A percentile compares a stretch with the other conserved stretches of the same genome.
phyloP scores from a whole-genome alignment of 37 sponge, comb jelly and placozoan species.

The Chondrosia reniformis region DNA sequence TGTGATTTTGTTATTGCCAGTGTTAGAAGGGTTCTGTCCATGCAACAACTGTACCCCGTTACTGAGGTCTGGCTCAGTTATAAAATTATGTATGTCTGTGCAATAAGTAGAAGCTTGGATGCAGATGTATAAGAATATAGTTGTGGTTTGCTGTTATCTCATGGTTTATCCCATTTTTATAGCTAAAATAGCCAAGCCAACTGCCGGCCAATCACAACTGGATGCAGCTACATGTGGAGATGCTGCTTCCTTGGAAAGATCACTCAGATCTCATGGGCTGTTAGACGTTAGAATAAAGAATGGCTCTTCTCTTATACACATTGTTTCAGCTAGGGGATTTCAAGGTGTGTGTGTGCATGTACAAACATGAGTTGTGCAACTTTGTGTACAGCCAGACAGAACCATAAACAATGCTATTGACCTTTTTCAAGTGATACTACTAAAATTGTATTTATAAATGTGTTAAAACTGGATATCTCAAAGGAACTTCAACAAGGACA shows the following conservation, averaged over 20 bases:
- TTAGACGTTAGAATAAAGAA: not conserved
- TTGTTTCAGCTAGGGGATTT: conserved; percentile 16
- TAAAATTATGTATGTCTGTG: no score
- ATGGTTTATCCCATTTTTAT: not conserved
- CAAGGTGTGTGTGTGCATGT: conserved; percentile 22
- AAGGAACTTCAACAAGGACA: no score
- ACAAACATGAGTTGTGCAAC: not conserved
- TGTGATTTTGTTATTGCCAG: not conserved
- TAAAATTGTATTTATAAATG: no score
- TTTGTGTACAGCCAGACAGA: no score
- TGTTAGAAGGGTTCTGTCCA: not conserved
- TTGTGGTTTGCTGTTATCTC: not conserved
- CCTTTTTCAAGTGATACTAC: no score
- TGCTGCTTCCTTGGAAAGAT: not conserved
- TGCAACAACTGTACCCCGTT: no score
- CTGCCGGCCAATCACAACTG: not conserved
- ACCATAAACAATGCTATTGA: no score
- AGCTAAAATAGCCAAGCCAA: not conserved
- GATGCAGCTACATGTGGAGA: conserved; percentile 15
- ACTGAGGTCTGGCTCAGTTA: no score
- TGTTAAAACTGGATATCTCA: no score
- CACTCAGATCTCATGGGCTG: not conserved
- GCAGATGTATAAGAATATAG: not conserved
- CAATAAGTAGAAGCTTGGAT: no score
- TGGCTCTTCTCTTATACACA: conserved; percentile 10